A percentile compares a stretch with the other conserved stretches of the same genome.
These are phyloP conservation scores for Cyanistes caeruleus DNA, from an alignment of 2,113 vertebrate genomes.

Conservation along the genomic window DNA sequence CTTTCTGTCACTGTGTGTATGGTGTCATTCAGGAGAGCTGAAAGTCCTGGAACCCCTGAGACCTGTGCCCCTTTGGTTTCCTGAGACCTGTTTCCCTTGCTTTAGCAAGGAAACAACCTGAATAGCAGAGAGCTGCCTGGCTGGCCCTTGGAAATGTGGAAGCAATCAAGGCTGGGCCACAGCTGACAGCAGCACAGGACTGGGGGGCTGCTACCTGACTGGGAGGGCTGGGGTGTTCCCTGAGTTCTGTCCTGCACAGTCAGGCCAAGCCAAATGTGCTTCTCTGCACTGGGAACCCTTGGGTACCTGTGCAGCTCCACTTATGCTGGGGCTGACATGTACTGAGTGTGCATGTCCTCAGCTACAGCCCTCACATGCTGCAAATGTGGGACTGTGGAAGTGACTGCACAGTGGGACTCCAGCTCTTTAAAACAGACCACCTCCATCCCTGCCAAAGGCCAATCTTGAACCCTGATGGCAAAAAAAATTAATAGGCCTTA, in stretches of 20 bases:
- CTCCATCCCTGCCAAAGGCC: not conserved
- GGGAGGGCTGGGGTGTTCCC: not conserved
- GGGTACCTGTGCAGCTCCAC: not conserved
- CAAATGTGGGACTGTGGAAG: not conserved
- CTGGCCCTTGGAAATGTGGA: not conserved
- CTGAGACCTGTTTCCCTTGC: not conserved
- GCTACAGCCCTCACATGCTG: not conserved
- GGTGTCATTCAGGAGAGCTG: not conserved
- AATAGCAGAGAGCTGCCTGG: not conserved
- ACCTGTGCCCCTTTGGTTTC: not conserved
- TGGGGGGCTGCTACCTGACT: rapidly evolving
- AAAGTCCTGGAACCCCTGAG: not conserved
- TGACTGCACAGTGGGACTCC: not conserved
- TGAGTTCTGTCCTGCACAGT: not conserved
- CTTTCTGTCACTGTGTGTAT: not conserved
- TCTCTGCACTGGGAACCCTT: not conserved
- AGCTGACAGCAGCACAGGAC: not conserved
- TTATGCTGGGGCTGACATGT: not conserved
- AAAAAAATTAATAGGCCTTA: not conserved
- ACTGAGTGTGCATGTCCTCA: not conserved
- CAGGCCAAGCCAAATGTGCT: not conserved
- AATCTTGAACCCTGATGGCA: not conserved
- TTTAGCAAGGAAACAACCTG: not conserved
- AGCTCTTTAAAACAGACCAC: not conserved
- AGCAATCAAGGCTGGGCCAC: not conserved